Evolutionary conservation across 2,888 invertebrate genomes (phyloP).

Genomic region (Stenodema calcarata): DNA sequence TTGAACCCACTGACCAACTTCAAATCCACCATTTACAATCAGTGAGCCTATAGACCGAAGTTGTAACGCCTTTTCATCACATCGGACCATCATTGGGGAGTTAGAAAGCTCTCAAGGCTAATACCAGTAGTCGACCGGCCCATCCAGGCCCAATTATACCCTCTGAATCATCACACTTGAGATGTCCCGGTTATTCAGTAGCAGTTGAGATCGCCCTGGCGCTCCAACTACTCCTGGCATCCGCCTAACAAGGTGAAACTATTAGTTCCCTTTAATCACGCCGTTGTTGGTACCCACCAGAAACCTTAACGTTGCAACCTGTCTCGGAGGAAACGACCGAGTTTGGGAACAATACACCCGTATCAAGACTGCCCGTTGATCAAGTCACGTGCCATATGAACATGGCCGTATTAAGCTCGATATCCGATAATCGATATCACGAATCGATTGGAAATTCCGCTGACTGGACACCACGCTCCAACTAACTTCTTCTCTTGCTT

Average conservation of each 20-base stretch:
- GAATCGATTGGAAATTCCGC: neutral
- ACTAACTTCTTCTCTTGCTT: neutral
- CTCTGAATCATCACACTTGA: neutral
- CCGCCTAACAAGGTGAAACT: neutral
- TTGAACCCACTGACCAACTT: neutral
- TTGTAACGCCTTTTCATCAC: neutral
- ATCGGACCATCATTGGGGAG: neutral
- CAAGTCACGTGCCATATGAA: no score
- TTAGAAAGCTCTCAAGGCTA: neutral
- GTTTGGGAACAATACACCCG: neutral
- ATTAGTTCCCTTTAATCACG: neutral
- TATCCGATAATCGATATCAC: neutral
- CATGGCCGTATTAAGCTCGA: neutral
- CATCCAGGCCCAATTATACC: neutral
- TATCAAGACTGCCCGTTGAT: no score
- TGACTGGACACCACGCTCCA: neutral
- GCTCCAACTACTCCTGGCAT: neutral
- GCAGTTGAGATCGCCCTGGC: neutral
- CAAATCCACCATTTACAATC: neutral
- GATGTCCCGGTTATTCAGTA: neutral
- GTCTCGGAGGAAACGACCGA: neutral
- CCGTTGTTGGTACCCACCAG: neutral
- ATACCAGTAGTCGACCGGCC: neutral
- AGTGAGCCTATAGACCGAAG: neutral
- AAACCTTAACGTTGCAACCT: neutral